These are phyloP conservation scores for Falco cherrug DNA, from an alignment of 2,797 vertebrate species.

Conservation along the genomic window DNA sequence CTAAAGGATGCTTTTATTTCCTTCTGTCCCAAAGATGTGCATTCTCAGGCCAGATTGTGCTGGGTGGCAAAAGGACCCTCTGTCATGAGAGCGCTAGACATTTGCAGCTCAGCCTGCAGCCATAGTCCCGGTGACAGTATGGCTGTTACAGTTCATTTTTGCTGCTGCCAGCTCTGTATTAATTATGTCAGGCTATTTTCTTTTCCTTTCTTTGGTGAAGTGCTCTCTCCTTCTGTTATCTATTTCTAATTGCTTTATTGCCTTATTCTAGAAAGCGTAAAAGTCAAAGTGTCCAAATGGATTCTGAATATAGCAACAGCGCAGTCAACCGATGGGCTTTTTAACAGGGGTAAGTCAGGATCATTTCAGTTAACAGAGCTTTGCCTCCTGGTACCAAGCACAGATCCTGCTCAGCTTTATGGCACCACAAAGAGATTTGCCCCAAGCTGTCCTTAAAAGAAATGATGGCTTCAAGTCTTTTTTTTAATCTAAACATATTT, in stretches of 20 bases:
- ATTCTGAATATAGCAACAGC: background rate
- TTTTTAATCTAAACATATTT: background rate
- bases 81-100: background rate
- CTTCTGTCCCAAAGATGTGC: background rate
- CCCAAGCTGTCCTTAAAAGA: background rate
- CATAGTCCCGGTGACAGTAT: accelerated
- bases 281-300: background rate
- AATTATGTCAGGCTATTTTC: background rate
- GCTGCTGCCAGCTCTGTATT: background rate
- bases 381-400: background rate
- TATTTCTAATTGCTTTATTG: slow-evolving; percentile 25
- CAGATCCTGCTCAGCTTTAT: background rate
- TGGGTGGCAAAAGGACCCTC: background rate
- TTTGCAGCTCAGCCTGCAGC: background rate
- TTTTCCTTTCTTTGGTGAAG: background rate
- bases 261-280: background rate
- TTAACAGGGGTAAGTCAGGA: background rate
- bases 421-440: background rate
- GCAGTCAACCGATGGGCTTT: background rate
- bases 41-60: background rate
- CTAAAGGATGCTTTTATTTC: background rate
- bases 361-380: background rate
- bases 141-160: background rate
- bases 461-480: background rate
- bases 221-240: background rate